These are phyloP conservation scores for Ruditapes philippinarum DNA, from an alignment of 1,140 invertebrate genomes.

Conservation along the genomic window DNA sequence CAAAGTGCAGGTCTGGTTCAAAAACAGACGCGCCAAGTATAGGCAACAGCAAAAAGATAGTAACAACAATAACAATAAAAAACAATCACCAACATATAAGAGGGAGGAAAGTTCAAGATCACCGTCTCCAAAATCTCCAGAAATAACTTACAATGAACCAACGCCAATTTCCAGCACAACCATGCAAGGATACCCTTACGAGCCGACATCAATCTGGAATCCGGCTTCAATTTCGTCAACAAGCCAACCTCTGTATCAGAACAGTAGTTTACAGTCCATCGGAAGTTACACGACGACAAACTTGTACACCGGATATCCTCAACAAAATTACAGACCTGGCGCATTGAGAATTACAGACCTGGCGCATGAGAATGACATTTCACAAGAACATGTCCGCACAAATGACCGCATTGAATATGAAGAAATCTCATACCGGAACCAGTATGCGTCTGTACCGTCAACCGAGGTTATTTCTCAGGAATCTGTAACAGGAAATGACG, in stretches of 20 bases:
- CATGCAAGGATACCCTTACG: constrained; percentile 77
- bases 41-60: constrained; percentile 92
- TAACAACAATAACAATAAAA: constrained; percentile 74
- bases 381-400: constrained; percentile 69
- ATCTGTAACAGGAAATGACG: too few species aligned
- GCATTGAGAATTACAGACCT: too few species aligned
- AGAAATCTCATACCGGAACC: too few species aligned
- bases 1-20: constrained; percentile 99
- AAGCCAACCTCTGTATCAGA: constrained; percentile 85
- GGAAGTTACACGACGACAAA: constrained; percentile 79
- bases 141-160: constrained; percentile 82
- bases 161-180: constrained; percentile 80
- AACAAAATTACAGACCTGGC: constrained; percentile 86
- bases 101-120: constrained; percentile 78
- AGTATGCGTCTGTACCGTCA: too few species aligned
- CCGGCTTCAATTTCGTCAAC: constrained; percentile 85
- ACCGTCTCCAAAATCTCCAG: constrained; percentile 79
- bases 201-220: constrained; percentile 86
- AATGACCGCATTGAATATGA: constrained; percentile 84
- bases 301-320: constrained; percentile 80
- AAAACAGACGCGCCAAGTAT: constrained; percentile 98
- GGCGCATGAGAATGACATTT: constrained; percentile 74
- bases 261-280: constrained; percentile 86
- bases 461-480: too few species aligned
- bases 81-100: constrained; percentile 79